Conservation (phyloP, 2,888 invertebrate species). For the Pachydiplax longipennis region DNA sequence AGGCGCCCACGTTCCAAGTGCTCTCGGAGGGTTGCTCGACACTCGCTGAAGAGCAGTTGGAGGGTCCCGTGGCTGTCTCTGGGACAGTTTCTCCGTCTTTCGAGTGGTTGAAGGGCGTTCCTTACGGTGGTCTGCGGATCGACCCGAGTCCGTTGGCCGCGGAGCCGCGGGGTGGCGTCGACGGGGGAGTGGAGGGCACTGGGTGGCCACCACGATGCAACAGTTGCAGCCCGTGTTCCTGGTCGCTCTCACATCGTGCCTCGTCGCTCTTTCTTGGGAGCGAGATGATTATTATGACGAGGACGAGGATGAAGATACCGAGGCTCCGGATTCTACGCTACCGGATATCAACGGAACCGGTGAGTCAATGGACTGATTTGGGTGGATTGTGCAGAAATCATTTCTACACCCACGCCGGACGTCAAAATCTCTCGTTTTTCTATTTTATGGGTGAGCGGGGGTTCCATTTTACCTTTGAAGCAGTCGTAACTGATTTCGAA, state of each 20-base stretch:
- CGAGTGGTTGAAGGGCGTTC: neutral
- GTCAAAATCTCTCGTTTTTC: neutral
- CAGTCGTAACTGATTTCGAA: too few relatives aligned
- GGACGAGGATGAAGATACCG: conserved; percentile 25
- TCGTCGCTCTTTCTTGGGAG: conserved; percentile 36
- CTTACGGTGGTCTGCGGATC: neutral
- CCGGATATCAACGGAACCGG: conserved; percentile 41
- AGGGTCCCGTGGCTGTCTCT: neutral
- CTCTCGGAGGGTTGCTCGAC: neutral
- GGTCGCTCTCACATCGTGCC: conserved; percentile 38
- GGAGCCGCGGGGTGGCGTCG: neutral
- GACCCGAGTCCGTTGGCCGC: neutral
- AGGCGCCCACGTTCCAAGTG: neutral
- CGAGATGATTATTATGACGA: conserved; percentile 25
- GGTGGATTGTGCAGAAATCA: neutral
- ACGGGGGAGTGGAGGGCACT: neutral
- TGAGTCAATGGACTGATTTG: neutral
- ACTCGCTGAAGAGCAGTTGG: neutral
- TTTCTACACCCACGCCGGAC: neutral
- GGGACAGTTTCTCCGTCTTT: neutral
- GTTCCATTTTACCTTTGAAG: too few relatives aligned
- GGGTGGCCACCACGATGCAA: conserved; percentile 29
- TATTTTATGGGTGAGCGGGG: neutral
- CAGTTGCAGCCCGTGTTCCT: conserved; percentile 44
- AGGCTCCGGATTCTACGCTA: neutral